A percentile compares a stretch with the other conserved stretches of the same genome.
These are phyloP conservation scores for Melieria omissa DNA, from an alignment of 2,888 invertebrate genomes.

Conservation along the genomic window DNA sequence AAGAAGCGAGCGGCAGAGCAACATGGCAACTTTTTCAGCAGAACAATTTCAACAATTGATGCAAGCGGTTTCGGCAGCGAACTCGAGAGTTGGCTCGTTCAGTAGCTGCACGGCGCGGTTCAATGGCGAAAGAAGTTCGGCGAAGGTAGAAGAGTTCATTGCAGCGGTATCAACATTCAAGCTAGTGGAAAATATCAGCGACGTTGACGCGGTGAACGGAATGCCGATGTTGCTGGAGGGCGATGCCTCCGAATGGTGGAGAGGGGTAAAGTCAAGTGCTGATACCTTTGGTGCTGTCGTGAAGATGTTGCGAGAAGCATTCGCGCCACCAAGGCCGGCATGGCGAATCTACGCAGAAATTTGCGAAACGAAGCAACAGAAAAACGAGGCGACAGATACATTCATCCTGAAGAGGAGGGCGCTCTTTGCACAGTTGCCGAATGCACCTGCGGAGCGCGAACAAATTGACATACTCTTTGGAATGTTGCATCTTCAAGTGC, in stretches of 20 bases:
- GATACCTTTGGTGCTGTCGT: constrained; percentile 1
- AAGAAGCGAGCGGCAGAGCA: background rate
- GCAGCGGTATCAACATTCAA: constrained; percentile 26
- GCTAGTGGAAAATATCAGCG: constrained; percentile 22
- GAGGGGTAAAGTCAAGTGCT: constrained; percentile 1
- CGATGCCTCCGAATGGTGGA: constrained; percentile 26
- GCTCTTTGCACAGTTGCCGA: constrained; percentile 4
- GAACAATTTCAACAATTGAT: constrained; percentile 22
- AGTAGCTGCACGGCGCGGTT: constrained; percentile 26
- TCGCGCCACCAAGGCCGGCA: constrained; percentile 20
- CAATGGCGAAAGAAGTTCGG: constrained; percentile 26
- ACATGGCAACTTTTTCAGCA: constrained; percentile 5
- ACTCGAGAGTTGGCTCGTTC: constrained; percentile 21
- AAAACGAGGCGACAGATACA: constrained; percentile 16
- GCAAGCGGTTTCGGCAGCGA: constrained; percentile 3
- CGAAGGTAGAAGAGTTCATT: constrained; percentile 26
- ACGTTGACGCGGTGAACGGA: constrained; percentile 17
- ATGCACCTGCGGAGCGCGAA: constrained; percentile 14
- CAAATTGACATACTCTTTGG: constrained; percentile 31
- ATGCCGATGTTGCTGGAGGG: constrained; percentile 28
- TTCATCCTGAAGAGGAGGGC: constrained; percentile 16
- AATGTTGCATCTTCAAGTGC: constrained; percentile 10
- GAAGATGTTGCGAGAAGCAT: constrained; percentile 7
- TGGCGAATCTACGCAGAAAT: constrained; percentile 36
- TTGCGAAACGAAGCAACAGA: too few species aligned